Conservation (phyloP, 2,113 vertebrate species). For the Notothenia rossii region DNA sequence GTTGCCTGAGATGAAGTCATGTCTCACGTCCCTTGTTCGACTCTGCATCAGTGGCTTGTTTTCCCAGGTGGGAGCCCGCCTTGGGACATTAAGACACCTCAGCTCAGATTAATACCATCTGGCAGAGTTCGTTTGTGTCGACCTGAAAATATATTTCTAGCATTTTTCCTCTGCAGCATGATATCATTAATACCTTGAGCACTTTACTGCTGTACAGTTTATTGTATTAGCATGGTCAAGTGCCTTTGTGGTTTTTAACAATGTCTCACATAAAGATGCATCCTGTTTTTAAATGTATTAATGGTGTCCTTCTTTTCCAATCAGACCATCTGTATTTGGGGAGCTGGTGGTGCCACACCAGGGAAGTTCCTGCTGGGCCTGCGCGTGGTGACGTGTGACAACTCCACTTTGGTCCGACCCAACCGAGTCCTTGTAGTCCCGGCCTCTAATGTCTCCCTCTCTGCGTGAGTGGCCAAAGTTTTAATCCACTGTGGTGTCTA, state of each 20-base stretch:
- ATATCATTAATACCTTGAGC: neutral
- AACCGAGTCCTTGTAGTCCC: slow-evolving; percentile 93
- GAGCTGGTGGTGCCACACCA: slow-evolving; percentile 94
- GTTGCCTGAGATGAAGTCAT: slow-evolving; percentile 72
- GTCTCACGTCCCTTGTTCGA: slow-evolving; percentile 8
- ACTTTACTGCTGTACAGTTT: neutral
- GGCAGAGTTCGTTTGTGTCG: neutral
- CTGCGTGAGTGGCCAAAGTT: slow-evolving; percentile 88
- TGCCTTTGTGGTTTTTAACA: neutral
- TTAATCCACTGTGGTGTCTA: neutral
- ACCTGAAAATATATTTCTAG: too few species aligned
- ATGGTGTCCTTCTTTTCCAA: slow-evolving; percentile 36
- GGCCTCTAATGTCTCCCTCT: slow-evolving; percentile 92
- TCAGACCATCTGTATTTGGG: slow-evolving; percentile 97
- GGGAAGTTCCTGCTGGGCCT: slow-evolving; percentile 96
- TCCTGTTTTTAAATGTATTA: neutral
- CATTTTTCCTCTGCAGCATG: neutral
- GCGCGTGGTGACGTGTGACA: slow-evolving; percentile 93
- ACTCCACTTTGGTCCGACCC: slow-evolving; percentile 90
- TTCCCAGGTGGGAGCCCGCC: slow-evolving; percentile 47
- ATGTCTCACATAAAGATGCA: neutral
- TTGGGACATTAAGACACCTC: slow-evolving; percentile 37
- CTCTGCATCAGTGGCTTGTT: slow-evolving; percentile 31
- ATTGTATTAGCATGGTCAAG: neutral
- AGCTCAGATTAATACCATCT: slow-evolving; percentile 30